Percentiles rank a stretch among this genome's conserved stretches.
These are phyloP conservation scores for Oriolus oriolus DNA, from an alignment of 2,113 vertebrate genomes.

Conservation along the genomic window DNA sequence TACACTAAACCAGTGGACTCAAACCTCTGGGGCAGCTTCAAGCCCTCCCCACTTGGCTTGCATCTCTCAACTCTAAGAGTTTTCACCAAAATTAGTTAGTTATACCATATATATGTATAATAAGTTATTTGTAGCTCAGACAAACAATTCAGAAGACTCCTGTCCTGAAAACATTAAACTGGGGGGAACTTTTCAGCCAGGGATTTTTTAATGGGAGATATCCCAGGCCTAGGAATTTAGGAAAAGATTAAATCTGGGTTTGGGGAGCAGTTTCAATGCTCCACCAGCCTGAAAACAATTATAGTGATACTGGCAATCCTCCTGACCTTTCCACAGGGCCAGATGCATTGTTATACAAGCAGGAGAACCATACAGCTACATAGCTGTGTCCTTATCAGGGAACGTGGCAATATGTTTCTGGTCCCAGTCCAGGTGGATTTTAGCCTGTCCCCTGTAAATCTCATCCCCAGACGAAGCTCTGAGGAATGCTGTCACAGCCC, in stretches of 20 bases:
- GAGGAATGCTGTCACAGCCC: neutral
- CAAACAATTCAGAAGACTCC: neutral
- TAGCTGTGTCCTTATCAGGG: neutral
- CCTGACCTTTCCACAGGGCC: neutral
- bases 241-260: neutral
- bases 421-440: neutral
- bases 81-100: neutral
- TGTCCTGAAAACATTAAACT: neutral
- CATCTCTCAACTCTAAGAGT: neutral
- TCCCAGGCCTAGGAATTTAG: neutral
- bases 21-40: neutral
- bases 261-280: neutral
- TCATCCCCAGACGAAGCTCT: neutral
- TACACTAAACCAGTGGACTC: neutral
- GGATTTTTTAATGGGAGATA: neutral
- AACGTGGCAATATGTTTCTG: neutral
- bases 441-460: neutral
- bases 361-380: neutral
- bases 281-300: neutral
- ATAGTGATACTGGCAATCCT: neutral
- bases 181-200: neutral
- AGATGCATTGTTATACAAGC: rapidly evolving
- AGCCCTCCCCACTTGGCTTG: neutral
- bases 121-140: neutral
- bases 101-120: neutral